Conservation (phyloP, 2,113 vertebrate genomes). For the Phyllostomus hastatus region DNA sequence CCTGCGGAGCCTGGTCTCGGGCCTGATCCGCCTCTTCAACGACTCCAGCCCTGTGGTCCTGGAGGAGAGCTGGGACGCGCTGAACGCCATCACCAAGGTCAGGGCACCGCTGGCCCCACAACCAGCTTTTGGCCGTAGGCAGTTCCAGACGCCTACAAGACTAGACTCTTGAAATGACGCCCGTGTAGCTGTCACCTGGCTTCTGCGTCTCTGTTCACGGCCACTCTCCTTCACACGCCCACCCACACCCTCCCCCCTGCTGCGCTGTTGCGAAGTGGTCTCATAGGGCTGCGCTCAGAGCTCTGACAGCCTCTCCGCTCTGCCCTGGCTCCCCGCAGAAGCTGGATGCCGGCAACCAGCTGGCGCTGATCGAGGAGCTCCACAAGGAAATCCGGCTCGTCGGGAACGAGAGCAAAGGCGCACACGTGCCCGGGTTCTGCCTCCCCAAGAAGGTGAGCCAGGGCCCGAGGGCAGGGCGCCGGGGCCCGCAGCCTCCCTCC, state of each 20-base stretch:
- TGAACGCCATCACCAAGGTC: constrained; percentile 97
- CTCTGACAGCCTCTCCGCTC: constrained; percentile 19
- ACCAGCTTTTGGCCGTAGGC: background rate
- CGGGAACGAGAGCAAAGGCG: constrained; percentile 91
- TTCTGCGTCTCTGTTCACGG: rapidly evolving
- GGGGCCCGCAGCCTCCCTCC: rapidly evolving
- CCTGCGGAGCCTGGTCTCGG: constrained; percentile 90
- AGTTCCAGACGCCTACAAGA: background rate
- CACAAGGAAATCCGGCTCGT: constrained; percentile 93
- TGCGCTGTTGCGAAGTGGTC: background rate
- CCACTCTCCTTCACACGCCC: background rate
- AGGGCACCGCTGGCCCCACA: background rate
- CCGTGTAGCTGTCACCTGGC: rapidly evolving
- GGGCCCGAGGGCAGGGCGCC: rapidly evolving
- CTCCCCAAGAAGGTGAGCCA: constrained; percentile 94
- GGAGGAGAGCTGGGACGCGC: constrained; percentile 96
- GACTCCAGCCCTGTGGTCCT: constrained; percentile 91
- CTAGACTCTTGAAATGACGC: background rate
- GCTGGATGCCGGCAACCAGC: constrained; percentile 95
- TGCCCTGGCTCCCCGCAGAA: constrained; percentile 82
- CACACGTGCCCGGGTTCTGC: constrained; percentile 96
- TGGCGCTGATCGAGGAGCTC: constrained; percentile 95
- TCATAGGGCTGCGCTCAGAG: background rate
- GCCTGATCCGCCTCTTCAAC: constrained; percentile 95
- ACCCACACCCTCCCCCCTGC: background rate